phyloP scores from a whole-genome alignment of 1,140 invertebrate genomes.

The Meteorus sp. region DNA sequence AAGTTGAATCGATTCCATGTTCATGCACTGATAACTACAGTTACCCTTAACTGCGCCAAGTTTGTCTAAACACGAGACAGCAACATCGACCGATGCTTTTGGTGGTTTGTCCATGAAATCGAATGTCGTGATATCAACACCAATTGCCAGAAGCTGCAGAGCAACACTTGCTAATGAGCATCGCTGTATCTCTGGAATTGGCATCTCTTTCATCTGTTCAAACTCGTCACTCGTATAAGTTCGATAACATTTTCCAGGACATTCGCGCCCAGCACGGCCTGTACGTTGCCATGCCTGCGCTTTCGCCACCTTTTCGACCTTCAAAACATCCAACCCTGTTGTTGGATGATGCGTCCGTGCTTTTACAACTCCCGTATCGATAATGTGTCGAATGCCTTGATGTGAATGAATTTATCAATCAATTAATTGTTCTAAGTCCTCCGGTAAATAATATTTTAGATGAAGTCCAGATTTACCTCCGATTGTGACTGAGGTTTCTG shows the following conservation, averaged over 20 bases:
- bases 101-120: slow-evolving; percentile 91
- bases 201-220: slow-evolving; percentile 69
- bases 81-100: slow-evolving; percentile 68
- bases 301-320: slow-evolving; percentile 82
- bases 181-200: slow-evolving; percentile 85
- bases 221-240: slow-evolving; percentile 78
- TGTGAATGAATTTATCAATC: too few species aligned
- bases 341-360: slow-evolving; percentile 77
- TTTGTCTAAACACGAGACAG: slow-evolving; percentile 71
- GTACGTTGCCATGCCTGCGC: slow-evolving; percentile 91
- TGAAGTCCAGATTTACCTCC: slow-evolving; percentile 50
- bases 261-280: slow-evolving; percentile 87
- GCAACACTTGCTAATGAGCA: slow-evolving; percentile 76
- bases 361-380: slow-evolving; percentile 96
- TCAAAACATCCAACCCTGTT: slow-evolving; percentile 83
- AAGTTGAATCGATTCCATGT: background rate
- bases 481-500: slow-evolving; percentile 97
- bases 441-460: too few species aligned
- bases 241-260: slow-evolving; percentile 81
- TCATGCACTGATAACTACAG: background rate
- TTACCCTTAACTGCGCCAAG: slow-evolving; percentile 73
- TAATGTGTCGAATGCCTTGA: slow-evolving; percentile 90
- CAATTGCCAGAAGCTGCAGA: slow-evolving; percentile 82
- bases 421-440: too few species aligned
- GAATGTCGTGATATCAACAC: slow-evolving; percentile 80